These are phyloP conservation scores for Himalopsyche anomala DNA, from an alignment of 2,888 invertebrate species.

Conservation along the genomic window DNA sequence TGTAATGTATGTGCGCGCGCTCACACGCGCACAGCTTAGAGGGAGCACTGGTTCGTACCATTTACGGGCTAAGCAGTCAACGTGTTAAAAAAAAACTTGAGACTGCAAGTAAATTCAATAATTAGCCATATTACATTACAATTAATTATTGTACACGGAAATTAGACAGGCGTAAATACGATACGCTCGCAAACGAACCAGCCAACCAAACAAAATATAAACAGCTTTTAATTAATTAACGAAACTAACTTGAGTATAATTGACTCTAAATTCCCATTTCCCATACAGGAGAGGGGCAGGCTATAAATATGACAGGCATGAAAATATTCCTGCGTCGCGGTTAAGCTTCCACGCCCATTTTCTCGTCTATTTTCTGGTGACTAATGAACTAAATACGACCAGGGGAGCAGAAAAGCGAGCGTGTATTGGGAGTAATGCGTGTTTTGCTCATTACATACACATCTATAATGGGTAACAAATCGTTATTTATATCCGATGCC, in stretches of 20 bases:
- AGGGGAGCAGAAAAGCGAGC: conserved; percentile 48
- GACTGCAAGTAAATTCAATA: too few species aligned
- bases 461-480: conserved; percentile 61
- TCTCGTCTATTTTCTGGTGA: conserved; percentile 76
- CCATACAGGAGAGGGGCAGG: conserved; percentile 48
- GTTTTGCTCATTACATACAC: conserved; percentile 67
- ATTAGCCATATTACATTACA: too few species aligned
- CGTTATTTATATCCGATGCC: conserved; percentile 10
- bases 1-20: too few species aligned
- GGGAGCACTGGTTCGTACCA: too few species aligned
- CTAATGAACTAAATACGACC: conserved; percentile 61
- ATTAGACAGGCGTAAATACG: conserved; percentile 7
- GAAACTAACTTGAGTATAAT: conserved; percentile 50
- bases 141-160: not conserved
- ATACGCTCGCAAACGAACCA: conserved; percentile 14
- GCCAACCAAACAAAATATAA: conserved; percentile 22
- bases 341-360: conserved; percentile 78
- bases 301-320: conserved; percentile 65
- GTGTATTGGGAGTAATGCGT: conserved; percentile 66
- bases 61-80: too few species aligned
- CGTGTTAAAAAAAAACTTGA: too few species aligned
- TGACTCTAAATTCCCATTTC: conserved; percentile 51
- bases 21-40: too few species aligned
- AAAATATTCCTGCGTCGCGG: conserved; percentile 68
- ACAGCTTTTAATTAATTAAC: conserved; percentile 34